Evolutionary conservation across 1,140 invertebrate species (phyloP), one percentile per base, ranked within the genome.

Genomic region (Pomacea maculata): DNA sequence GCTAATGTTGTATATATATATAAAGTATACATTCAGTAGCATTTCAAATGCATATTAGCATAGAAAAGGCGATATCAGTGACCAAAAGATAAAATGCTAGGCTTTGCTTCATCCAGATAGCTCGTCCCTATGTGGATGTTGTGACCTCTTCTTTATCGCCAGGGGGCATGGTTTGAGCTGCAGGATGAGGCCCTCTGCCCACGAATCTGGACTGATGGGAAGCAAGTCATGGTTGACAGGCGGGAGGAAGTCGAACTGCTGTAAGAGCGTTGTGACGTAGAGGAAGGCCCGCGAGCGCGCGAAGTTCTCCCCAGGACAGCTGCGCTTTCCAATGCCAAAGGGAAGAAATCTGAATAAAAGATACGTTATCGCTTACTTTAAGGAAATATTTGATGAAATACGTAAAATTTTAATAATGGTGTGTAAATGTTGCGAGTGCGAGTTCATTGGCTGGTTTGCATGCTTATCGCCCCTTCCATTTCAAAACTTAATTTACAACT

Each of bases 231-330:
- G 71, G 21, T 67, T 75, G 17, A 54, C 71, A 52, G 80, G 80
- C 1, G 80, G 80, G 65, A 81, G 67, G 61, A 84, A 34, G 63
- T 83, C 75, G 75, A 89, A 89, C 15, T 87, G 82, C 81, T 87
- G 86, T 17, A 89, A 72, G 54, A 89, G 75, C 9, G 79, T 77
- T 25, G 81, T 79, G n/a, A 89, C 75, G 55, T 81, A 87, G 21
- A 87, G 61, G 61, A 89, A 88, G 15, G 88, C 64, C 63, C 88
- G 80, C 1, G 82, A 80, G 52, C 77, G 77, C 0, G 88, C 88
- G 29, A 87, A 81, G 1, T 45, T 57, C 82, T 89, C 88, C 29
- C 88, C 88, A 11, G 85, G 82, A 79, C 88, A 89, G 9, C n/a
- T 45, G 34, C 88, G 80, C 64, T 83, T 82, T n/a, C 88, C 88